phyloP scores from a whole-genome alignment of 2,888 invertebrate genomes.

The Drepanosiphum platanoidis region DNA sequence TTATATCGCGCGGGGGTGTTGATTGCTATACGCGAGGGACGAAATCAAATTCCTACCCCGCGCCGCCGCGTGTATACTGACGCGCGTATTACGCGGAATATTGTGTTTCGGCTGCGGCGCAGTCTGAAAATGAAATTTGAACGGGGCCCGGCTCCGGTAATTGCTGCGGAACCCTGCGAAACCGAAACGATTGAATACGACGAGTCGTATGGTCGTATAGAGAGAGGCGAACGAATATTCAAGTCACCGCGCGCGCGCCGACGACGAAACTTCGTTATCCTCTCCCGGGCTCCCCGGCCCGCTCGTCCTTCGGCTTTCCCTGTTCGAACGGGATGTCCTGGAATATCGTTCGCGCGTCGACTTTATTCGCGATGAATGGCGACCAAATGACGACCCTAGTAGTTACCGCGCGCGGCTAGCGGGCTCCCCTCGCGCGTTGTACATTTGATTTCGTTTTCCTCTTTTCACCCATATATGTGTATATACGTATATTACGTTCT shows the following conservation, averaged over 20 bases:
- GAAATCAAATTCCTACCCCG: neutral
- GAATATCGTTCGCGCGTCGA: neutral
- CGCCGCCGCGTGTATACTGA: neutral
- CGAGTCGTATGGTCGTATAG: neutral
- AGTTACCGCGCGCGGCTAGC: too few species aligned
- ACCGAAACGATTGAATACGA: conserved; percentile 46
- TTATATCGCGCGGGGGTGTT: neutral
- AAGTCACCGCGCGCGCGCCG: too few species aligned
- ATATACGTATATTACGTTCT: too few species aligned
- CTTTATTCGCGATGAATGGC: too few species aligned
- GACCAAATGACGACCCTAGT: neutral
- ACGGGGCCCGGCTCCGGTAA: conserved; percentile 20
- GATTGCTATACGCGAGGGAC: too few species aligned
- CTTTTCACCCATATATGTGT: too few species aligned
- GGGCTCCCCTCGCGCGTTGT: too few species aligned
- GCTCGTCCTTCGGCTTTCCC: neutral
- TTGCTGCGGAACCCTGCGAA: conserved; percentile 40
- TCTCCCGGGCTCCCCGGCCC: neutral
- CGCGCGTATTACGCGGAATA: too few species aligned
- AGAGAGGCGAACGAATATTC: too few species aligned
- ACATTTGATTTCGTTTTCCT: too few species aligned
- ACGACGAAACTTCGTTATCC: conserved; percentile 29
- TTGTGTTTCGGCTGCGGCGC: neutral
- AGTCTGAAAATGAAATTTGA: too few species aligned
- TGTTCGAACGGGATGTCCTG: too few species aligned